Percentiles rank a stretch among this genome's conserved stretches.
These are phyloP conservation scores for Choreutis nemorana DNA, from an alignment of 2,888 invertebrate species.

Conservation along the genomic window DNA sequence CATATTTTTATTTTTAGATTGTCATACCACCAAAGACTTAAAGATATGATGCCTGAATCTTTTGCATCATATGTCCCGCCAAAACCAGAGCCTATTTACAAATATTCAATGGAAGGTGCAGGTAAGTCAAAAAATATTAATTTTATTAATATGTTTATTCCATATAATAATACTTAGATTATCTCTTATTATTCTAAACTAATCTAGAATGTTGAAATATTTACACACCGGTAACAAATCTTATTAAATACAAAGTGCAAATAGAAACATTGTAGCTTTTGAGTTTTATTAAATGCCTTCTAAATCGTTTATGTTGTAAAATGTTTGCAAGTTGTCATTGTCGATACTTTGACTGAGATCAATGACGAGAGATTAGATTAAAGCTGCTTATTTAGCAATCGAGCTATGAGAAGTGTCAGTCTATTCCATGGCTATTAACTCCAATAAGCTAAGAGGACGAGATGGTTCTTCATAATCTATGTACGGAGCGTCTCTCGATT, in stretches of 20 bases:
- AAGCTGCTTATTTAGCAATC: conserved; percentile 25
- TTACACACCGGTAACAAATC: conserved; percentile 39
- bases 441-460: conserved; percentile 39
- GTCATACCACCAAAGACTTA: conserved; percentile 93
- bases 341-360: too few relatives aligned
- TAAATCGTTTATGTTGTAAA: background rate
- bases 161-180: too few relatives aligned
- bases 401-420: conserved; percentile 22
- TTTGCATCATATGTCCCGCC: conserved; percentile 86
- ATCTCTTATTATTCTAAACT: conserved; percentile 38
- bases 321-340: too few relatives aligned
- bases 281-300: too few relatives aligned
- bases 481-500: conserved; percentile 15
- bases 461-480: conserved; percentile 22
- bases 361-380: conserved; percentile 15
- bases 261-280: too few relatives aligned
- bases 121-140: conserved; percentile 65
- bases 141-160: too few relatives aligned
- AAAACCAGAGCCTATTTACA: conserved; percentile 87
- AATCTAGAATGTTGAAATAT: conserved; percentile 41
- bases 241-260: conserved; percentile 15
- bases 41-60: conserved; percentile 89
- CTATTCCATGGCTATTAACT: conserved; percentile 56
- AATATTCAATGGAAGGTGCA: conserved; percentile 89
- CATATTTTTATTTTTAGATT: conserved; percentile 65